phyloP scores from a whole-genome alignment of 2,113 vertebrate species.

The Lanius collurio region DNA sequence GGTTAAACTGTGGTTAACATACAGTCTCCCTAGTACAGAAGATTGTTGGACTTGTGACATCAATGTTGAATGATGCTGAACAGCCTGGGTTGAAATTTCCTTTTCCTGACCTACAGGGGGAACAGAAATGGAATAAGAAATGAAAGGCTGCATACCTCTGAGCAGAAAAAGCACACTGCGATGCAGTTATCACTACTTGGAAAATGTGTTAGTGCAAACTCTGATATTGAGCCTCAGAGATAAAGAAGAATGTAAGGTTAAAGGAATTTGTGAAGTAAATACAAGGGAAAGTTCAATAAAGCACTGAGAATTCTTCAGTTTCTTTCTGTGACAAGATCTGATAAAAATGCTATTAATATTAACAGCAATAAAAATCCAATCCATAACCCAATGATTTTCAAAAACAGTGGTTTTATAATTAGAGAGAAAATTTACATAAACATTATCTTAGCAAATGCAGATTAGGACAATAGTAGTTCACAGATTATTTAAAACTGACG shows the following conservation, averaged over 20 bases:
- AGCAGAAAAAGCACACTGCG: constrained; percentile 55
- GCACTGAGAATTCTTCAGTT: background rate
- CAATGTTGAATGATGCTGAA: constrained; percentile 52
- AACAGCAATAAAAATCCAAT: background rate
- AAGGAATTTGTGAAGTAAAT: constrained; percentile 48
- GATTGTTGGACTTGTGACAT: constrained; percentile 33
- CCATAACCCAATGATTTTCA: background rate
- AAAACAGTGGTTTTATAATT: background rate
- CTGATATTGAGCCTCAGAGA: constrained; percentile 36
- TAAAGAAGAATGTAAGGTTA: constrained; percentile 44
- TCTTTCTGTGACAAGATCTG: background rate
- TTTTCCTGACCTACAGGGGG: constrained; percentile 31
- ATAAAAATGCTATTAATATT: background rate
- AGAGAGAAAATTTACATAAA: background rate
- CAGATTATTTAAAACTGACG: background rate
- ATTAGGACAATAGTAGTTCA: background rate
- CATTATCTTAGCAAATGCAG: background rate
- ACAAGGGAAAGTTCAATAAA: background rate
- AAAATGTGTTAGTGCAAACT: constrained; percentile 35
- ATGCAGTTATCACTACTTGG: constrained; percentile 54
- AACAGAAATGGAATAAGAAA: constrained; percentile 67
- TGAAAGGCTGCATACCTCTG: constrained; percentile 42
- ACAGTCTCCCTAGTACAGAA: background rate
- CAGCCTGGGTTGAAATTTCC: constrained; percentile 51
- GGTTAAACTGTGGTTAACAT: constrained; percentile 24